Evolutionary conservation across 53 echinoderm and acorn worm species (phyloP).

Genomic region (Hippasteria phrygiana): DNA sequence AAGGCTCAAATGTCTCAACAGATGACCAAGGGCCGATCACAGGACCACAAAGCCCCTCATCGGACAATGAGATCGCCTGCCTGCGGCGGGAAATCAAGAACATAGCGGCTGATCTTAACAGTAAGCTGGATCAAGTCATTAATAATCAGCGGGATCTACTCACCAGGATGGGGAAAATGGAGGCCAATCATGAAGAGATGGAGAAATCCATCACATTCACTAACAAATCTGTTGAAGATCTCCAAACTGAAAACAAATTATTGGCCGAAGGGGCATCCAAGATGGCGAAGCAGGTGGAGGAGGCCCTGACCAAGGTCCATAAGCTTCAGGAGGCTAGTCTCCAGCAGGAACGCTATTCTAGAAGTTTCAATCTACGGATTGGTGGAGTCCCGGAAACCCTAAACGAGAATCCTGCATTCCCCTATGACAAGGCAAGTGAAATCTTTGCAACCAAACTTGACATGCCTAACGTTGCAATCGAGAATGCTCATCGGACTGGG

Average conservation of each 20-base stretch:
- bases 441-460: conserved; percentile 8
- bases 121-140: no score
- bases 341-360: conserved; percentile 34
- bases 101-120: no score
- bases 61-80: no score
- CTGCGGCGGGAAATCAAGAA: no score
- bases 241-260: not conserved
- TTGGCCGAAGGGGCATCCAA: conserved; percentile 11
- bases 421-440: conserved; percentile 16
- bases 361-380: conserved; percentile 17
- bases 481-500: conserved; percentile 46
- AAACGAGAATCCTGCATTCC: not conserved
- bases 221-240: conserved; percentile 2
- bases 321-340: conserved; percentile 3
- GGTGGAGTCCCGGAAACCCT: conserved; percentile 19
- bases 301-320: not conserved
- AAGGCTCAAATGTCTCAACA: no score
- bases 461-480: conserved; percentile 18
- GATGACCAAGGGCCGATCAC: no score
- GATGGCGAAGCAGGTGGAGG: conserved; percentile 3
- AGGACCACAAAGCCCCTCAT: no score
- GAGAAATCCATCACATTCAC: conserved; percentile 22
- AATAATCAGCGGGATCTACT: conserved; percentile 20
- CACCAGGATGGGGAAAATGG: conserved; percentile 17
- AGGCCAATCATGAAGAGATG: conserved; percentile 27